A percentile compares a stretch with the other conserved stretches of the same genome.
These are phyloP conservation scores for Ophraella communa DNA, from an alignment of 2,888 invertebrate species.

Conservation along the genomic window DNA sequence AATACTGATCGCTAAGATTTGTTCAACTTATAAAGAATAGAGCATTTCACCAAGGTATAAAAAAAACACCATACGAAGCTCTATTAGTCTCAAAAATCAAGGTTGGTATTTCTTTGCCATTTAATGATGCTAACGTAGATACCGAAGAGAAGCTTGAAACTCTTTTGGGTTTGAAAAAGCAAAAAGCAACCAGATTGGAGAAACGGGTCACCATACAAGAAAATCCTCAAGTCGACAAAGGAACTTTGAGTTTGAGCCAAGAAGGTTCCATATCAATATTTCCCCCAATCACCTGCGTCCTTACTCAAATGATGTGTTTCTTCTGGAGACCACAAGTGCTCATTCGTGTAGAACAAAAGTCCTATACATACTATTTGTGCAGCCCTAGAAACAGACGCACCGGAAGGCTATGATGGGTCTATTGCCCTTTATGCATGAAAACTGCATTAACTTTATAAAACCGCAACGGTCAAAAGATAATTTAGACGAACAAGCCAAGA, in stretches of 20 bases:
- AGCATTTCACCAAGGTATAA: too few species aligned
- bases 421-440: conserved; percentile 10
- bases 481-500: not conserved
- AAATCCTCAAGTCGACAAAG: not conserved
- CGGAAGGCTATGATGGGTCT: conserved; percentile 6
- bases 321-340: not conserved
- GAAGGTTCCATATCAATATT: not conserved
- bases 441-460: not conserved
- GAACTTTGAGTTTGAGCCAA: too few species aligned
- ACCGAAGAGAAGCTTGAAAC: not conserved
- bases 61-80: too few species aligned
- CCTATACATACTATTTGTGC: conserved; percentile 9
- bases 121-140: not conserved
- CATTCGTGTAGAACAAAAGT: conserved; percentile 1
- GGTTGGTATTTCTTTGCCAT: not conserved
- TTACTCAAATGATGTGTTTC: conserved; percentile 3
- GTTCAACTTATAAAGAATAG: too few species aligned
- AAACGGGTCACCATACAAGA: not conserved
- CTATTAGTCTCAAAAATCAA: too few species aligned
- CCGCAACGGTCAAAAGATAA: not conserved
- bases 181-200: not conserved
- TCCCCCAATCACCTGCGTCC: not conserved
- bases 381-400: not conserved
- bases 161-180: not conserved
- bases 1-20: too few species aligned